Evolutionary conservation across 2,113 vertebrate species (phyloP), one percentile per base, ranked within the genome.

Genomic region (Raja brachyura): DNA sequence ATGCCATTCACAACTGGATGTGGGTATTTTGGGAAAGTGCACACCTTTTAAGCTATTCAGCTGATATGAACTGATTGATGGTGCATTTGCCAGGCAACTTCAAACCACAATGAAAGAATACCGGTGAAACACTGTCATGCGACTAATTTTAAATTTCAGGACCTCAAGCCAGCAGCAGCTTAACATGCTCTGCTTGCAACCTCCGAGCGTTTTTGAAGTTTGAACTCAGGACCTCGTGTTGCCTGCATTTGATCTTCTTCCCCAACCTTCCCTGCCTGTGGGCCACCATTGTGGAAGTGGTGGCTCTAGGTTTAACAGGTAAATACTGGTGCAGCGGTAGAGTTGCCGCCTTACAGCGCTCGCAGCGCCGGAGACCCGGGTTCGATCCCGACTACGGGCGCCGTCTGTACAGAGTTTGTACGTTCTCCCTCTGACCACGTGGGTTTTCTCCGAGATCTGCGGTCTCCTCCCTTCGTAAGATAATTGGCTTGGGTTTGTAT

Each of bases 31-130:
- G 48, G 20, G 14, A 73, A 92, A 92, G n/a, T 33, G 25, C 18
- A 73, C 68, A 59, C 8, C 81, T 48, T 48, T 48, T 48, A 92
- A 73, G 39, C 11, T 33, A 54, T 4, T 90, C 18, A 22, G 63
- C 48, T 90, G 39, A 90, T 73, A 66, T 7, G 14, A 90, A 25
- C 33, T 73, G 73, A 92, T 18, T 73, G 73, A 92, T 18, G 48
- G 90, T 54, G 77, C 77, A 33, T 28, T 88, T 73, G 88, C 88
- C 66, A 73, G 70, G 70, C 66, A 70, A 74, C 66, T 63, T 33
- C 63, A 6, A 22, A 13, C 66, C 66, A 92, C 66, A 92, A 92
- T 54, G 39, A 92, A 92, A 92, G 90, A 73, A 92, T 73, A 92
- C 90, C 90, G 54, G 18, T 88, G 83, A 88, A 88, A 63, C 16